Evolutionary conservation across 2,113 vertebrate genomes (phyloP), one percentile per base, ranked within the genome.

Genomic region (Xiphophorus hellerii): DNA sequence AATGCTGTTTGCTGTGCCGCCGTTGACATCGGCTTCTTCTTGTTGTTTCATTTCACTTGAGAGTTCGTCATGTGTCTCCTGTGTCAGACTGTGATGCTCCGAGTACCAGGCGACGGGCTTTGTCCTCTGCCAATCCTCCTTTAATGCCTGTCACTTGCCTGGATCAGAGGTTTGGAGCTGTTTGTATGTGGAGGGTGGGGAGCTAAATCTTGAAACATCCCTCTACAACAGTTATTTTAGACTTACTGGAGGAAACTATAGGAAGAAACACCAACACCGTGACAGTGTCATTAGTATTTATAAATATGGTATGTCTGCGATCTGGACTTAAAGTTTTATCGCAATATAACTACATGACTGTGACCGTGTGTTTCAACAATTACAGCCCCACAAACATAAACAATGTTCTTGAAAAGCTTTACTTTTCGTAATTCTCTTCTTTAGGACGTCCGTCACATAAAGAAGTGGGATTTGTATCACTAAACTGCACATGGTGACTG

Each of bases 121-220:
- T 82, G 73, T 81, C 80, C 64, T 12, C 76, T 73, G 76, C 71
- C 74, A 73, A 39, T 68, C 70, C 51, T 61, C 29, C 62, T 82
- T 82, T 76, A 84, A 80, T 80, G 71, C 73, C 78, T 70, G 60
- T 63, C 71, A 62, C 78, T 81, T 89, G 74, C 86, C 82, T 79
- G 67, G 17, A 31, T 35, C 60, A 66, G 22, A 73, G 68, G 62
- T 74, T 70, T 61, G 27, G 31, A 75, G 54, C 63, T 60, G 67
- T 69, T 74, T 82, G 33, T 61, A 69, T 66, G 72, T 28, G n/a
- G 48, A 29, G 66, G 62, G n/a, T 60, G 11, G 58, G 10, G 17
- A 27, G 30, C n/a, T 33, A 54, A 30, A 70, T 80, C 69, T 60
- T 72, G 62, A 81, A 75, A 72, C 72, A 27, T 85, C 63, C 61